Conservation (phyloP, 2,797 vertebrate genomes). For the Dendrocincla tyrannina region DNA sequence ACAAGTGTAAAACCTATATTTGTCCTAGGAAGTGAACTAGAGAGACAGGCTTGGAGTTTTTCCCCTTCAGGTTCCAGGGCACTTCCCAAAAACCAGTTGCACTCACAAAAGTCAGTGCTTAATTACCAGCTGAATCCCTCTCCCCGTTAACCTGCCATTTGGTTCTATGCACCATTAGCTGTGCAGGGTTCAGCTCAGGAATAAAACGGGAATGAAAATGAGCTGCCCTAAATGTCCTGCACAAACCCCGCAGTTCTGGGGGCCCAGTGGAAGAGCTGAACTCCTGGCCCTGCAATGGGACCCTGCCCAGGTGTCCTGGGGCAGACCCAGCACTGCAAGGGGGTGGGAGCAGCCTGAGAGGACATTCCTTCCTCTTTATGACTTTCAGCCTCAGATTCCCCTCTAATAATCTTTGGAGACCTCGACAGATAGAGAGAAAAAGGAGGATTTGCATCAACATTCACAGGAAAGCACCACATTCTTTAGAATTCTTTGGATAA, state of each 20-base stretch:
- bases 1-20: not conserved
- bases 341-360: not conserved
- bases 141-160: slow-evolving; percentile 1
- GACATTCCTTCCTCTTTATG: not conserved
- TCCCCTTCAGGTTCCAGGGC: not conserved
- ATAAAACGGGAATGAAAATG: not conserved
- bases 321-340: not conserved
- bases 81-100: not conserved
- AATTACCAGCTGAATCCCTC: slow-evolving; percentile 30
- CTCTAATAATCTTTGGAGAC: not conserved
- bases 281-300: not conserved
- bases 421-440: not conserved
- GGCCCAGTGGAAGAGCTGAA: not conserved
- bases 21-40: not conserved
- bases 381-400: not conserved
- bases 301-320: not conserved
- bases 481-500: not conserved
- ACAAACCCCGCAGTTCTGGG: not conserved
- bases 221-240: not conserved
- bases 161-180: slow-evolving; percentile 14
- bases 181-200: not conserved
- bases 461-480: not conserved
- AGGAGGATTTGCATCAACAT: not conserved
- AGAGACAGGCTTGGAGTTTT: not conserved
- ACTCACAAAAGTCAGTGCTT: not conserved